A percentile compares a stretch with the other conserved stretches of the same genome.
These are phyloP conservation scores for Antedon mediterranea DNA, from an alignment of 53 echinoderm and acorn worm genomes.

Conservation along the genomic window DNA sequence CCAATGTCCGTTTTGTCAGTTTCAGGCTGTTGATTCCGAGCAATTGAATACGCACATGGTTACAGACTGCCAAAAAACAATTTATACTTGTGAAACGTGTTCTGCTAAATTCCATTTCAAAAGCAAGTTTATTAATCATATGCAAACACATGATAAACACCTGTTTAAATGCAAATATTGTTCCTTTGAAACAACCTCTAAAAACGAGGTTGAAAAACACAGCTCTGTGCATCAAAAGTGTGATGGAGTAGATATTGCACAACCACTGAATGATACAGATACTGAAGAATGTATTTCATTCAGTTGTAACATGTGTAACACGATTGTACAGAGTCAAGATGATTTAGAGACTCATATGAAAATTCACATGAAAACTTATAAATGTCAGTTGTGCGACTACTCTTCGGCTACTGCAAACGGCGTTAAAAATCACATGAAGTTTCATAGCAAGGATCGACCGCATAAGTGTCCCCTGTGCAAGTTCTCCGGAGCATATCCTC, in stretches of 20 bases:
- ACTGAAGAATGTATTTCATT: background rate
- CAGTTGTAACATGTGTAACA: conserved; percentile 2
- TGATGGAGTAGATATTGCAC: background rate
- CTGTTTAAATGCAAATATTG: background rate
- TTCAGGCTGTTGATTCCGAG: conserved; percentile 9
- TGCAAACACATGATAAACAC: conserved; percentile 24
- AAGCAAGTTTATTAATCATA: conserved; percentile 30
- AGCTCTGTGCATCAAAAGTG: background rate
- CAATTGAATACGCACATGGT: conserved; percentile 36
- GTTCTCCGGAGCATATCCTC: conserved; percentile 88
- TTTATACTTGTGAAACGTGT: conserved; percentile 21
- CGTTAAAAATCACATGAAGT: conserved; percentile 97
- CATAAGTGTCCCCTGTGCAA: conserved; percentile 84
- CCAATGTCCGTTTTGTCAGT: conserved; percentile 52
- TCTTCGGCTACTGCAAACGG: conserved; percentile 72
- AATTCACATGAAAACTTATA: conserved; percentile 48
- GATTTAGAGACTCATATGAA: conserved; percentile 6
- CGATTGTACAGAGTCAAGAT: background rate
- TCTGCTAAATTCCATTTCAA: conserved; percentile 30
- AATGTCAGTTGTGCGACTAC: conserved; percentile 64
- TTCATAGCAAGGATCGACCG: conserved; percentile 71
- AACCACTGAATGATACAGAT: background rate
- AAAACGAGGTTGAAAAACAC: background rate
- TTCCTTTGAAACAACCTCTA: background rate
- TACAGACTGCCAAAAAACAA: conserved; percentile 21